A percentile compares a stretch with the other conserved stretches of the same genome.
phyloP scores from a whole-genome alignment of 2,888 invertebrate species.

The Lymantria dispar region DNA sequence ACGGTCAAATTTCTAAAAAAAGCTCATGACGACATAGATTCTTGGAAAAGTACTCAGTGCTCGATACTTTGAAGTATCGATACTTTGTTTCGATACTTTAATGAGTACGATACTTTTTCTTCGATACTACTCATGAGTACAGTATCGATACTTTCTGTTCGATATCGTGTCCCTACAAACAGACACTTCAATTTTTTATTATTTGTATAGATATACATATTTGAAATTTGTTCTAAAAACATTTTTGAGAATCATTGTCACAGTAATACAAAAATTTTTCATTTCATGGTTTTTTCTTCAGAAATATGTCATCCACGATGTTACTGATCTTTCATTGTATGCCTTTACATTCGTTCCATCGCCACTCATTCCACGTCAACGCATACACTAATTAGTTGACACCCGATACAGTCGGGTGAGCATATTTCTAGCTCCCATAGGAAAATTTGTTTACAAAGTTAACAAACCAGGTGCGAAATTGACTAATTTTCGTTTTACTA shows the following conservation, averaged over 20 bases:
- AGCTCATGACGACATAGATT: too few species aligned
- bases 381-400: constrained; percentile 75
- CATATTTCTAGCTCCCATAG: constrained; percentile 57
- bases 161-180: too few species aligned
- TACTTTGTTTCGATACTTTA: too few species aligned
- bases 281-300: constrained; percentile 1
- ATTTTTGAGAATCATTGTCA: constrained; percentile 20
- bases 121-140: too few species aligned
- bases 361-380: constrained; percentile 70
- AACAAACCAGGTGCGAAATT: constrained; percentile 69
- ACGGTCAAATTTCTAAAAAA: too few species aligned
- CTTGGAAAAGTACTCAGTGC: too few species aligned
- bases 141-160: too few species aligned
- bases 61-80: too few species aligned
- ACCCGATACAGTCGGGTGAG: constrained; percentile 54
- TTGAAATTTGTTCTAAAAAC: constrained; percentile 18
- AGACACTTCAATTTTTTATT: too few species aligned
- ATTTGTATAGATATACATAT: too few species aligned
- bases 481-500: constrained; percentile 27
- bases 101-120: too few species aligned
- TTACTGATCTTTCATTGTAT: constrained; percentile 49
- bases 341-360: constrained; percentile 57
- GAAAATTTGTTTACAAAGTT: constrained; percentile 49
- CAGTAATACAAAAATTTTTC: constrained; percentile 22
- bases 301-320: constrained; percentile 12